phyloP scores from a whole-genome alignment of 2,797 vertebrate species.

The Pseudochromis fuscus region DNA sequence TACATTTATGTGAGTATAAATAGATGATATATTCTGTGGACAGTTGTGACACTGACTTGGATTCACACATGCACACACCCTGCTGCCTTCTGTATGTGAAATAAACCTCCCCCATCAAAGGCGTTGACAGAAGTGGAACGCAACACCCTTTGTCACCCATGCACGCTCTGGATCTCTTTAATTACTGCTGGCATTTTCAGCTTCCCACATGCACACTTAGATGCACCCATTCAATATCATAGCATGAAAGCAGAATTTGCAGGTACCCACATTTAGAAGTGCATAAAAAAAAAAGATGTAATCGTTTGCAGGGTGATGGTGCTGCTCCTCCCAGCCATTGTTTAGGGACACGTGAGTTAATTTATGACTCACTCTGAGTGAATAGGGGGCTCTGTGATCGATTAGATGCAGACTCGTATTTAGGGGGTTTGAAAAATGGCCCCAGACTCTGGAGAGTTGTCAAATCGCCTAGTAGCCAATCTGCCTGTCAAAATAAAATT shows the following conservation, averaged over 20 bases:
- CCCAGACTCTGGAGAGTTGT: slow-evolving; percentile 60
- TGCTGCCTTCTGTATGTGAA: slow-evolving; percentile 39
- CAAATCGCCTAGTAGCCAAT: slow-evolving; percentile 70
- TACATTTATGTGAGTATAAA: slow-evolving; percentile 40
- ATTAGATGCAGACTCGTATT: slow-evolving; percentile 70
- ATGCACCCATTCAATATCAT: not conserved
- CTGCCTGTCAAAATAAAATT: slow-evolving; percentile 71
- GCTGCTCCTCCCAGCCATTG: slow-evolving; percentile 17
- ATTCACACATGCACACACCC: not conserved
- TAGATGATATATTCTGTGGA: slow-evolving; percentile 35
- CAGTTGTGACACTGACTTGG: slow-evolving; percentile 31
- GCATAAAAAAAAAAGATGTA: slow-evolving; percentile 16
- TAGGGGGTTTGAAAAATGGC: slow-evolving; percentile 79
- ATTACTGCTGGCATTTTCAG: slow-evolving; percentile 46
- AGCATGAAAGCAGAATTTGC: not conserved
- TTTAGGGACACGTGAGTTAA: slow-evolving; percentile 59
- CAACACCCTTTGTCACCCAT: slow-evolving; percentile 16
- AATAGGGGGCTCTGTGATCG: slow-evolving; percentile 62
- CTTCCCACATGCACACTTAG: slow-evolving; percentile 9
- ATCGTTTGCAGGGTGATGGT: not conserved
- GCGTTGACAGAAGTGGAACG: slow-evolving; percentile 59
- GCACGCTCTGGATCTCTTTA: slow-evolving; percentile 34
- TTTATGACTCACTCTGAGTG: slow-evolving; percentile 58
- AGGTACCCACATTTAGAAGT: slow-evolving; percentile 8
- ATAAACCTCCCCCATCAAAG: slow-evolving; percentile 55